Base-by-base conservation (phyloP, 2,888 invertebrate species). In the Mycogona germanica region DNA sequence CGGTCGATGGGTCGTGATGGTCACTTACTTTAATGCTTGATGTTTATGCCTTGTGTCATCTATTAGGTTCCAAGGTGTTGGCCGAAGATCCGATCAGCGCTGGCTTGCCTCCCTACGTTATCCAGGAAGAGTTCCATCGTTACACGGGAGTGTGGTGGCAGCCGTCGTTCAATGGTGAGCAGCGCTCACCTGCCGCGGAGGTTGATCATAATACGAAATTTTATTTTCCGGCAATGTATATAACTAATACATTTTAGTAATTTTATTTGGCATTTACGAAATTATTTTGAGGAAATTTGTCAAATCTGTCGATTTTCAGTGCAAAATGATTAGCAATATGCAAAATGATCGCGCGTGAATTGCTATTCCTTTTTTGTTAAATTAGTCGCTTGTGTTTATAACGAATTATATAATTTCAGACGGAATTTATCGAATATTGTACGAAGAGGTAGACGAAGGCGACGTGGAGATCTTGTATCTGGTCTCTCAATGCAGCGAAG, bases 111-210 rank as follows among this genome's bases (percentile, higher is more conserved):
- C 92, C 93, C 1, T 98, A 96, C 71, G 92, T 98, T 0, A 92
- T 93, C 68, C 97, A 97, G 70, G 98, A 98, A 69, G 98, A 98
- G 72, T 96, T 98, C 71, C 87, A 87, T 60, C 75, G 95, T 32
- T 97, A 92, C 69, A 88, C 87, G 55, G 97, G 96, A 0, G 95
- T 89, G 70, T 98, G 97, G 97, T 98, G 98, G 97, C 89, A 92
- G 65, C 89, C 92, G 0, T 75, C 76, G 60, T 77, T 78, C 45
- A 73, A 77, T 58, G 80, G 81, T 81, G 63, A 17, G 29, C 29
- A 50, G 3, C 17, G 21, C n/a, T 9, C 21, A 44, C 21, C 28
- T n/a, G n/a, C n/a, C n/a, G n/a, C n/a, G n/a, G n/a, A n/a, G n/a
- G n/a, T n/a, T n/a, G n/a, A n/a, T n/a, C n/a, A n/a, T n/a, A n/a